Percentiles rank a stretch among this genome's conserved stretches.
Evolutionary conservation across 2,113 vertebrate genomes (phyloP).

Genomic region (Stegastes partitus): DNA sequence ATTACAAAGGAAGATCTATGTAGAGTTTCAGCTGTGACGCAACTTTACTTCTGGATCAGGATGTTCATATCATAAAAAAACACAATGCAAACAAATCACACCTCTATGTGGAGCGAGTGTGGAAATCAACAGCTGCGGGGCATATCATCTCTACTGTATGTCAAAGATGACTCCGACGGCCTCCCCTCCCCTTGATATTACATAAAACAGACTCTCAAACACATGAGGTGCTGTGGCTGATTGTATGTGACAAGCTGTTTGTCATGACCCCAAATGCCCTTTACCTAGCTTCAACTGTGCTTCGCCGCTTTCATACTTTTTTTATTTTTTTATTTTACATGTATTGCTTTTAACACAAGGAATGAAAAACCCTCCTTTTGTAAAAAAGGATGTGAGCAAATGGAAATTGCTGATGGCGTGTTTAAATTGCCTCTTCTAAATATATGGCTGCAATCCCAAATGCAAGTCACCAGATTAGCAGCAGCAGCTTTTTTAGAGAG

Average conservation of each 20-base stretch:
- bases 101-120: slow-evolving; percentile 2
- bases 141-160: slow-evolving; percentile 33
- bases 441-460: too few species aligned
- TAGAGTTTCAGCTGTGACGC: too few species aligned
- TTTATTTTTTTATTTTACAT: not conserved
- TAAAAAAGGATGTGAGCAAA: not conserved
- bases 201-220: slow-evolving; percentile 39
- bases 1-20: too few species aligned
- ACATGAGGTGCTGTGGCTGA: slow-evolving; percentile 50
- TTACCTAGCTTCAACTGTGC: slow-evolving; percentile 13
- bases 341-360: not conserved
- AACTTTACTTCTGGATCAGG: not conserved
- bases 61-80: not conserved
- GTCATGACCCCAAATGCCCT: slow-evolving; percentile 36
- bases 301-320: not conserved
- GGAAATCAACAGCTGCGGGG: slow-evolving; percentile 44
- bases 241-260: slow-evolving; percentile 62
- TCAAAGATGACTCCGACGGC: slow-evolving; percentile 34
- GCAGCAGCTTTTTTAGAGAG: not conserved
- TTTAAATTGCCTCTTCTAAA: too few species aligned
- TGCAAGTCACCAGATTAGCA: not conserved
- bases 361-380: not conserved
- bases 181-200: slow-evolving; percentile 30
- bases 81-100: slow-evolving; percentile 20
- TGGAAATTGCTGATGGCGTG: too few species aligned